Conservation (phyloP, 2,888 invertebrate genomes). For the Heteromurus nitidus region DNA sequence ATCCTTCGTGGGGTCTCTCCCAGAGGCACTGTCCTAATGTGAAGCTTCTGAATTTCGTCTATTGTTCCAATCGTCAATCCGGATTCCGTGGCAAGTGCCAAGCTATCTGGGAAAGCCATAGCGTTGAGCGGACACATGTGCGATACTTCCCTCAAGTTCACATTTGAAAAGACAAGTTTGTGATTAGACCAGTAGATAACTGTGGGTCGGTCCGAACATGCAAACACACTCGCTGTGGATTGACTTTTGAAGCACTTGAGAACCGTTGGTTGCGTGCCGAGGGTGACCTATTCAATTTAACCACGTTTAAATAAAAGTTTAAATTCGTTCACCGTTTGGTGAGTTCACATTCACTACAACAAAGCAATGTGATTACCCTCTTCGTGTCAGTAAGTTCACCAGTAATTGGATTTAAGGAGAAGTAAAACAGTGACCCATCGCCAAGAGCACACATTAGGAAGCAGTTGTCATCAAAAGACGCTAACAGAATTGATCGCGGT, state of each 20-base stretch:
- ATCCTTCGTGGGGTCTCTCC: slow-evolving; percentile 96
- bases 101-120: slow-evolving; percentile 93
- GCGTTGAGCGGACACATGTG: slow-evolving; percentile 99
- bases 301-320: too few relatives aligned
- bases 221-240: slow-evolving; percentile 97
- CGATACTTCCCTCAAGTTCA: slow-evolving; percentile 92
- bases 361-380: too few relatives aligned
- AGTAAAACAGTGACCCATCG: slow-evolving; percentile 98
- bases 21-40: slow-evolving; percentile 95
- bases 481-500: slow-evolving; percentile 95
- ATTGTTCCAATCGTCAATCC: slow-evolving; percentile 96
- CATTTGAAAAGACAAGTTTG: slow-evolving; percentile 98
- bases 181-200: slow-evolving; percentile 99
- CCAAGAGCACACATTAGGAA: slow-evolving; percentile 95
- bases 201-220: slow-evolving; percentile 98
- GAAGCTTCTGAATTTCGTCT: slow-evolving; percentile 98
- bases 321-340: too few relatives aligned
- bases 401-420: slow-evolving; percentile 85
- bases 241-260: slow-evolving; percentile 91
- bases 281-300: slow-evolving; percentile 87
- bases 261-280: slow-evolving; percentile 98
- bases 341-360: too few relatives aligned
- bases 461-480: slow-evolving; percentile 92
- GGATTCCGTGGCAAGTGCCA: slow-evolving; percentile 91
- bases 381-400: slow-evolving; percentile 91